Evolutionary conservation across 1,140 invertebrate genomes (phyloP).

Genomic region (Macrostomum lignano): DNA sequence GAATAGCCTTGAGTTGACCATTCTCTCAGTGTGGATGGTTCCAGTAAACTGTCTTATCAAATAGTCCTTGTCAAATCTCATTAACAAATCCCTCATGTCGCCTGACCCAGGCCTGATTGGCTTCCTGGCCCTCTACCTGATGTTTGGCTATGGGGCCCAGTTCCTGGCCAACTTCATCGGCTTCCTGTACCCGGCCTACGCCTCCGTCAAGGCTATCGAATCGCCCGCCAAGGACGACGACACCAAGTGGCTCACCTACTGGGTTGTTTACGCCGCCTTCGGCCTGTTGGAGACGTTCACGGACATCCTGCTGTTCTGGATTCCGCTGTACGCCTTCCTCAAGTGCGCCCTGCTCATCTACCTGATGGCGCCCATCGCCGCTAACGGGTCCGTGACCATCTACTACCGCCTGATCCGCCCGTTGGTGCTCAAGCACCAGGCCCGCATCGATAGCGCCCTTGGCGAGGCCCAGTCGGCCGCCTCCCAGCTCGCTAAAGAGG

Average conservation of each 20-base stretch:
- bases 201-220: slow-evolving; percentile 40
- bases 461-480: not conserved
- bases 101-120: slow-evolving; percentile 3
- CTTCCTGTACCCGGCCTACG: slow-evolving; percentile 80
- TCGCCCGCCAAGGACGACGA: slow-evolving; percentile 40
- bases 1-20: too few relatives aligned
- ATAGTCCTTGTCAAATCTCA: too few relatives aligned
- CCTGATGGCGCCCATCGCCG: slow-evolving; percentile 53
- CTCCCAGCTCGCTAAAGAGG: slow-evolving; percentile 1
- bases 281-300: slow-evolving; percentile 73
- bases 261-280: slow-evolving; percentile 80
- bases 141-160: slow-evolving; percentile 75
- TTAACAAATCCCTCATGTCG: too few relatives aligned
- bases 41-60: too few relatives aligned
- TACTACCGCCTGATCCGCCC: slow-evolving; percentile 50
- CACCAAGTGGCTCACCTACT: slow-evolving; percentile 94
- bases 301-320: slow-evolving; percentile 54
- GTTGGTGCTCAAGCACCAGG: slow-evolving; percentile 51
- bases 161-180: slow-evolving; percentile 79
- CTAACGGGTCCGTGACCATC: slow-evolving; percentile 53
- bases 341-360: slow-evolving; percentile 62
- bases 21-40: too few relatives aligned
- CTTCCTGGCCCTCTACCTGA: slow-evolving; percentile 51
- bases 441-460: slow-evolving; percentile 12
- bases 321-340: slow-evolving; percentile 89